phyloP scores from a whole-genome alignment of 2,797 vertebrate species.

The Alauda arvensis region DNA sequence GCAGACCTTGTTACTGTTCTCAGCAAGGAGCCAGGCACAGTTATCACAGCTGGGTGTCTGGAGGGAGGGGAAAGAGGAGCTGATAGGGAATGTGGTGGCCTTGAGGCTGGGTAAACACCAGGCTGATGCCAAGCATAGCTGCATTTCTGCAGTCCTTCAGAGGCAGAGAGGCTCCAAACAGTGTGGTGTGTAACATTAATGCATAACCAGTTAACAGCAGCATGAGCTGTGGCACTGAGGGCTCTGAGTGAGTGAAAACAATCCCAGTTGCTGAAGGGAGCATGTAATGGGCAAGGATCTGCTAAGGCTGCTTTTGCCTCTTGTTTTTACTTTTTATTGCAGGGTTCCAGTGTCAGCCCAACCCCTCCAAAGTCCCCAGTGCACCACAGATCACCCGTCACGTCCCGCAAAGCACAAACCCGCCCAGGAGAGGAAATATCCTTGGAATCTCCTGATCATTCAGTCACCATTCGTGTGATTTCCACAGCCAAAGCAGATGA shows the following conservation, averaged over 20 bases:
- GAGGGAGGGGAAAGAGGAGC: not conserved
- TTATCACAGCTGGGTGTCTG: not conserved
- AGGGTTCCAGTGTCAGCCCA: conserved; percentile 68
- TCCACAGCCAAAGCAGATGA: conserved; percentile 59
- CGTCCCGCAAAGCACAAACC: not conserved
- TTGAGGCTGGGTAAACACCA: not conserved
- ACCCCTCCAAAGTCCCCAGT: conserved; percentile 68
- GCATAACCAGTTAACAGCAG: not conserved
- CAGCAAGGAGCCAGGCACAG: not conserved
- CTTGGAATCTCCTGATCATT: conserved; percentile 69
- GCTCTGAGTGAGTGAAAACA: rapidly evolving
- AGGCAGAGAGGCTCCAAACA: not conserved
- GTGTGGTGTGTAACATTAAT: rapidly evolving
- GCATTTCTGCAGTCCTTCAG: not conserved
- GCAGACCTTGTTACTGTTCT: not conserved
- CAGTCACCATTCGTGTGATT: conserved; percentile 74
- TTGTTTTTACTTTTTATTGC: not conserved
- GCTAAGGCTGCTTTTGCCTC: not conserved
- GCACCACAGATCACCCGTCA: conserved; percentile 63
- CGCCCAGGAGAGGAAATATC: not conserved
- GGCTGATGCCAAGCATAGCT: not conserved
- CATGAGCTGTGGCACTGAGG: rapidly evolving
- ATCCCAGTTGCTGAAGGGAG: rapidly evolving
- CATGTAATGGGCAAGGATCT: not conserved
- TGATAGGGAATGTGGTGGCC: not conserved